Conservation (phyloP, 2,888 invertebrate genomes). For the Psylliodes chrysocephalus region DNA sequence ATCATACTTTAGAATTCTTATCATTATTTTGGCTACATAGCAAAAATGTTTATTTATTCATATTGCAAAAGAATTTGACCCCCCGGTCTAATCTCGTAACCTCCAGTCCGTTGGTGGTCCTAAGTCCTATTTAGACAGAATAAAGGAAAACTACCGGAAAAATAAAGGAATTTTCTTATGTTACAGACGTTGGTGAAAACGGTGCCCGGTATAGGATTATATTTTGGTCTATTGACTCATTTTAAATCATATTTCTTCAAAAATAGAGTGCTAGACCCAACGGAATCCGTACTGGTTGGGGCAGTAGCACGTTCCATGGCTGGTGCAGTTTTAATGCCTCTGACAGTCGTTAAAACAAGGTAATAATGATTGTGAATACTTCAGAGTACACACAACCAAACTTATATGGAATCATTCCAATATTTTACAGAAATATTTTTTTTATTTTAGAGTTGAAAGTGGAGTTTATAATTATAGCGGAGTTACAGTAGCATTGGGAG, state of each 20-base stretch:
- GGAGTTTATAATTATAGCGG: conserved; percentile 29
- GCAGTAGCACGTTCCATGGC: conserved; percentile 22
- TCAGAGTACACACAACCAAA: too few species aligned
- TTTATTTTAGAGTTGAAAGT: conserved; percentile 26
- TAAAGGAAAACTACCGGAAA: too few species aligned
- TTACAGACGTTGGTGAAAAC: conserved; percentile 26
- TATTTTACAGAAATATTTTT: too few species aligned
- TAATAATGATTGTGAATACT: too few species aligned
- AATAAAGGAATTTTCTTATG: not conserved
- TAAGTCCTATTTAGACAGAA: too few species aligned
- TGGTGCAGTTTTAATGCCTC: conserved; percentile 27
- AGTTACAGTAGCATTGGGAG: conserved; percentile 22
- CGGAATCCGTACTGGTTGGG: conserved; percentile 27
- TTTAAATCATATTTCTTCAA: conserved; percentile 21
- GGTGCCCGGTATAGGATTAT: conserved; percentile 31
- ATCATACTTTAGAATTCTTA: too few species aligned
- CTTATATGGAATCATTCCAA: too few species aligned
- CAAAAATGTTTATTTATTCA: too few species aligned
- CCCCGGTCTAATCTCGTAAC: too few species aligned
- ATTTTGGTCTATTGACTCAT: conserved; percentile 22
- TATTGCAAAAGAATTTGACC: too few species aligned
- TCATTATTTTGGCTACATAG: too few species aligned
- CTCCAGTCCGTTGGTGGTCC: too few species aligned
- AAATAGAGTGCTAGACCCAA: conserved; percentile 11
- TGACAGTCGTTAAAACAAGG: conserved; percentile 35